phyloP scores from a whole-genome alignment of 2,888 invertebrate species.

The Caenorhabditis wallacei region DNA sequence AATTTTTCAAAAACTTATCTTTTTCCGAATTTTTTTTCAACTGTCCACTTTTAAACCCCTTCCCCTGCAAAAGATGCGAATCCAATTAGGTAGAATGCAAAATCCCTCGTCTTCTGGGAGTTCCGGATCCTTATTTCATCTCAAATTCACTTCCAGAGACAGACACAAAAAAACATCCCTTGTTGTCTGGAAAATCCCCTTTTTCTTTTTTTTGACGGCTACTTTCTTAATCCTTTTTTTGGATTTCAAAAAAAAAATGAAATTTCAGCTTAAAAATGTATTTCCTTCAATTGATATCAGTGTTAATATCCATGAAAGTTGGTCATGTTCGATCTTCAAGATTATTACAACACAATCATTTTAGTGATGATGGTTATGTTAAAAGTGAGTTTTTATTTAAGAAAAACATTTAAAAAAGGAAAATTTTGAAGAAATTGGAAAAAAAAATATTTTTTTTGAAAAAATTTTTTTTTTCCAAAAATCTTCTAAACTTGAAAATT shows the following conservation, averaged over 20 bases:
- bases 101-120: too few species aligned
- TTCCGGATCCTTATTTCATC: too few species aligned
- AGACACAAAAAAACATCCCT: too few species aligned
- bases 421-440: not conserved
- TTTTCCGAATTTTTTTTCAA: too few species aligned
- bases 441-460: not conserved
- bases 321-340: slow-evolving; percentile 45
- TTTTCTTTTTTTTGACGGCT: too few species aligned
- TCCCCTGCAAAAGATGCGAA: too few species aligned
- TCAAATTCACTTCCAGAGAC: too few species aligned
- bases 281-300: slow-evolving; percentile 56
- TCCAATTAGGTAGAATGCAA: too few species aligned
- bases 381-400: slow-evolving; percentile 9
- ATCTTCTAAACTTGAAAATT: not conserved
- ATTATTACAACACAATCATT: slow-evolving; percentile 33
- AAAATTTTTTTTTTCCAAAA: not conserved
- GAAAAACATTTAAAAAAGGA: not conserved
- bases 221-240: not conserved
- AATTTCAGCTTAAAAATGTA: slow-evolving; percentile 22
- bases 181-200: too few species aligned
- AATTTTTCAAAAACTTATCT: too few species aligned
- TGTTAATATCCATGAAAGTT: slow-evolving; percentile 59
- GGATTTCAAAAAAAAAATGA: not conserved
- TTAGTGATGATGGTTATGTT: slow-evolving; percentile 33
- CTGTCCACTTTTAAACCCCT: too few species aligned